Conservation (phyloP, 2,888 invertebrate genomes). For the Cataglyphis rosenhaueri region DNA sequence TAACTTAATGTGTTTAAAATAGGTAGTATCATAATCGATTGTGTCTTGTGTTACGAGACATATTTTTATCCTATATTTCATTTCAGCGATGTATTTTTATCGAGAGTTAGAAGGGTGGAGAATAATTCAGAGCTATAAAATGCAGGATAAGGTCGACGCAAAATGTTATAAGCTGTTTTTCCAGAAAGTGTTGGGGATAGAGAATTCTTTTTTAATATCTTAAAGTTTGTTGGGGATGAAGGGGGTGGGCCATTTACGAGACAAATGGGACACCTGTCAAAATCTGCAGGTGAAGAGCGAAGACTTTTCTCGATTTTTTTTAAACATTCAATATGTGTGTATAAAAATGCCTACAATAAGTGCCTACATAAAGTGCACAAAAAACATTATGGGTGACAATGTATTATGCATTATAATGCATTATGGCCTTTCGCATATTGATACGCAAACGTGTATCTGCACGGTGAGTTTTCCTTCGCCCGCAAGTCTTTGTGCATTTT, state of each 20-base stretch:
- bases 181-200: conserved; percentile 1
- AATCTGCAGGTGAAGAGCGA: conserved; percentile 1
- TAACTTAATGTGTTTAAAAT: neutral
- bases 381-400: neutral
- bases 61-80: neutral
- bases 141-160: neutral
- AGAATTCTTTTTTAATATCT: conserved; percentile 30
- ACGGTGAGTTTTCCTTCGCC: neutral
- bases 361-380: neutral
- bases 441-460: neutral
- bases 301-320: neutral
- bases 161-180: conserved; percentile 29
- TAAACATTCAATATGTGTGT: neutral
- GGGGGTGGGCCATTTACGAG: conserved; percentile 12
- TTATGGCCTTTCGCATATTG: neutral
- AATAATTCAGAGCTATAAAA: conserved; percentile 31
- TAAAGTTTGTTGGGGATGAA: conserved; percentile 13
- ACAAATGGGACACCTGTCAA: conserved; percentile 31
- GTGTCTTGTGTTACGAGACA: neutral
- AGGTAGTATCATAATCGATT: neutral
- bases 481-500: neutral
- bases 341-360: neutral
- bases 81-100: conserved; percentile 23
- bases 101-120: neutral
- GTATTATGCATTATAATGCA: neutral